These are phyloP conservation scores for Hemiscyllium ocellatum DNA, from an alignment of 2,113 vertebrate genomes.

Conservation along the genomic window DNA sequence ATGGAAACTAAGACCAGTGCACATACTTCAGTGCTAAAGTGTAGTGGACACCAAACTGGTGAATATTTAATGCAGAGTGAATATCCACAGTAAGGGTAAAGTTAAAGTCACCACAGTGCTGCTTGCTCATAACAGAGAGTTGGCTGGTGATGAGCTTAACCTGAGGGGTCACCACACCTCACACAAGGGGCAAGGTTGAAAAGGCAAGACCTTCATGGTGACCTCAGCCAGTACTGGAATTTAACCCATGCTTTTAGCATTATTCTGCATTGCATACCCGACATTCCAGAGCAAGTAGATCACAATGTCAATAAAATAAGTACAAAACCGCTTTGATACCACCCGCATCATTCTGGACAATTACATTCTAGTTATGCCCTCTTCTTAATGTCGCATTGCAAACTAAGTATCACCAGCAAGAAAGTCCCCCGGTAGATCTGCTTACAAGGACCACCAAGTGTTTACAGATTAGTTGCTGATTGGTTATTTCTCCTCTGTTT, in stretches of 20 bases:
- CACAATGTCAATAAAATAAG: not conserved
- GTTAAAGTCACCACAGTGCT: too few species aligned
- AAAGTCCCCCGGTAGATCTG: not conserved
- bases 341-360: too few species aligned
- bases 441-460: not conserved
- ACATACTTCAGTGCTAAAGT: not conserved
- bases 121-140: too few species aligned
- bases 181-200: too few species aligned
- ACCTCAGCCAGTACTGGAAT: too few species aligned
- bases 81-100: not conserved
- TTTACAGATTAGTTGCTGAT: not conserved
- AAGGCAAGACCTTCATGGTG: too few species aligned
- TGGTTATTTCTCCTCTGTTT: not conserved
- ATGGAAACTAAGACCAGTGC: not conserved
- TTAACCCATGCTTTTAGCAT: too few species aligned
- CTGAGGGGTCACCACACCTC: too few species aligned
- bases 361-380: not conserved
- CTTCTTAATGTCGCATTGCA: not conserved
- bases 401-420: not conserved
- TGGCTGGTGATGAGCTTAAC: too few species aligned
- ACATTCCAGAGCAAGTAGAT: too few species aligned
- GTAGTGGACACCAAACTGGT: not conserved
- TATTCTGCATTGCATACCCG: too few species aligned
- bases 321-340: not conserved
- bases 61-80: not conserved